Evolutionary conservation across 1,140 invertebrate species (phyloP).

Genomic region (Bombyx mandarina): DNA sequence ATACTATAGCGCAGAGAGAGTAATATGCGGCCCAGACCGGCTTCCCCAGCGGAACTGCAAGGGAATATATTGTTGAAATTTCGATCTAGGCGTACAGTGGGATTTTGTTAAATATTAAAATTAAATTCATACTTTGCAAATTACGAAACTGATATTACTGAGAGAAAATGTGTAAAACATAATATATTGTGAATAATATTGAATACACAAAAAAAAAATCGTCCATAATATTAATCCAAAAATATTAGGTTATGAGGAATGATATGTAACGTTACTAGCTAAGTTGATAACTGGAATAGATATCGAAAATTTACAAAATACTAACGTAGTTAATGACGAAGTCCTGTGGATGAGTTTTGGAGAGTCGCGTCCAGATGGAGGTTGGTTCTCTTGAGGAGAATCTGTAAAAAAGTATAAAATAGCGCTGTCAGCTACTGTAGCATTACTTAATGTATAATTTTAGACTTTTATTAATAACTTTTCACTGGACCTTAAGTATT

Average conservation of each 20-base stretch:
- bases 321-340: conserved; percentile 64
- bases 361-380: conserved; percentile 28
- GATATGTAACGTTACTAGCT: too few species aligned
- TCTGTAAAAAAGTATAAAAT: conserved; percentile 26
- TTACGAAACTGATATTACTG: neutral
- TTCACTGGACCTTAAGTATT: too few species aligned
- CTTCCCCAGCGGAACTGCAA: conserved; percentile 74
- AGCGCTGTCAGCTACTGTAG: too few species aligned
- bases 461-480: too few species aligned
- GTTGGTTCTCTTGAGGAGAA: conserved; percentile 35
- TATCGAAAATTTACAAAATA: neutral
- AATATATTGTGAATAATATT: neutral
- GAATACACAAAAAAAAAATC: neutral
- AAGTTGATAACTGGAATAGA: too few species aligned
- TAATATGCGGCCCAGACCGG: conserved; percentile 84
- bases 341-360: conserved; percentile 61
- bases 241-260: neutral
- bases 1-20: conserved; percentile 89
- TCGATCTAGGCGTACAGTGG: too few species aligned
- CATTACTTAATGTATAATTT: too few species aligned
- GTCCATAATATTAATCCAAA: neutral
- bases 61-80: too few species aligned
- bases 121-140: too few species aligned
- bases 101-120: too few species aligned
- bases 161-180: conserved; percentile 7